Evolutionary conservation across 2,888 invertebrate species (phyloP).

Genomic region (Ditula angustiorana): DNA sequence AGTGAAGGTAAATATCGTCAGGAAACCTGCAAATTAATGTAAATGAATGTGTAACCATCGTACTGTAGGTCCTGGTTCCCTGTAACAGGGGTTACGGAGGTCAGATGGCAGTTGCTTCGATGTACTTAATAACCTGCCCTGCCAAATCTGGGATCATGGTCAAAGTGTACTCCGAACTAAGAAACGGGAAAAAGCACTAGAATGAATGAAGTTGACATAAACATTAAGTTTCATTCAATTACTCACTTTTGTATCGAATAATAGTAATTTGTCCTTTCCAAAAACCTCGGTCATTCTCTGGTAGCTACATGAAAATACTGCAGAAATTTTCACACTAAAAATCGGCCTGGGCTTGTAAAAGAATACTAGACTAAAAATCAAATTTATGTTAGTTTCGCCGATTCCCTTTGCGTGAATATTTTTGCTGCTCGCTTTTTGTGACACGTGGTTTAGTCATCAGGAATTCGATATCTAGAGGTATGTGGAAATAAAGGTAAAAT

Average conservation of each 20-base stretch:
- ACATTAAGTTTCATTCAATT: neutral
- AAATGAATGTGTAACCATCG: too few species aligned
- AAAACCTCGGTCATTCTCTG: neutral
- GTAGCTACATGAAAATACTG: neutral
- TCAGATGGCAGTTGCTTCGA: too few species aligned
- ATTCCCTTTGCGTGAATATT: conserved; percentile 58
- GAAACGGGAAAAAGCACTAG: too few species aligned
- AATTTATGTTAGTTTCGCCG: conserved; percentile 55
- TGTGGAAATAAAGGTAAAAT: conserved; percentile 1
- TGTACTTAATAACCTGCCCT: too few species aligned
- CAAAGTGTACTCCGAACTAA: too few species aligned
- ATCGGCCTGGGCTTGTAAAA: neutral
- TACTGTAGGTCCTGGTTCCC: too few species aligned
- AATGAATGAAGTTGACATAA: too few species aligned
- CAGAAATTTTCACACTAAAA: conserved; percentile 3
- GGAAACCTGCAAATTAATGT: too few species aligned
- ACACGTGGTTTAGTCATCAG: conserved; percentile 46
- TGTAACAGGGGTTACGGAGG: too few species aligned
- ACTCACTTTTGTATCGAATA: too few species aligned
- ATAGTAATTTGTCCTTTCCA: neutral
- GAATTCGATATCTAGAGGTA: conserved; percentile 8
- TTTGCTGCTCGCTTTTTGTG: conserved; percentile 59
- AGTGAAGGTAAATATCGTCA: too few species aligned
- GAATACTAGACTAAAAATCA: conserved; percentile 47
- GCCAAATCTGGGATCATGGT: too few species aligned